These are phyloP conservation scores for Saimiri boliviensis DNA, from an alignment of 2,113 vertebrate species.

Conservation along the genomic window DNA sequence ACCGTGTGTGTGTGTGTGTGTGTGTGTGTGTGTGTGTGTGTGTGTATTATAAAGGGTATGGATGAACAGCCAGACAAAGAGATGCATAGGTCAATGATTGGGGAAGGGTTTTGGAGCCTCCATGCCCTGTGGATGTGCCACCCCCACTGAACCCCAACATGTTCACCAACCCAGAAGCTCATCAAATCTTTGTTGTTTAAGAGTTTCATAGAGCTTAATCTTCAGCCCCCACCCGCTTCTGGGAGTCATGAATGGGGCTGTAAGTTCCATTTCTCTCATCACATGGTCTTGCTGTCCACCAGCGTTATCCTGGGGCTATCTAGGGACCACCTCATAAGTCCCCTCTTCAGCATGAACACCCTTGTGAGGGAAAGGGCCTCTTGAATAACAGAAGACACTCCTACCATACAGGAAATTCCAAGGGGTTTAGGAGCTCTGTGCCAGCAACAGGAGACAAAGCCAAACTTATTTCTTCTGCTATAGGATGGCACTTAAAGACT, in stretches of 20 bases:
- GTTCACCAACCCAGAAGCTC: not conserved
- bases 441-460: not conserved
- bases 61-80: not conserved
- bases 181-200: too few relatives aligned
- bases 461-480: not conserved
- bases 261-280: too few relatives aligned
- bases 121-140: not conserved
- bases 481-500: not conserved
- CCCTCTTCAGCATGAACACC: not conserved
- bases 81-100: not conserved
- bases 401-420: not conserved
- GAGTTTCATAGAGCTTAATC: not conserved
- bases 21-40: too few relatives aligned
- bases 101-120: not conserved
- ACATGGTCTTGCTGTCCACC: not conserved
- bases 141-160: rapidly evolving
- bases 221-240: not conserved
- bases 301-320: not conserved
- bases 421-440: not conserved
- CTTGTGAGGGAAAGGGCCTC: not conserved
- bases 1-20: not conserved
- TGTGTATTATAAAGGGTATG: too few relatives aligned
- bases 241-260: not conserved
- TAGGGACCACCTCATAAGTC: not conserved
- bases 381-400: not conserved